These are phyloP conservation scores for Alosa alosa DNA, from an alignment of 2,113 vertebrate genomes.

Conservation along the genomic window DNA sequence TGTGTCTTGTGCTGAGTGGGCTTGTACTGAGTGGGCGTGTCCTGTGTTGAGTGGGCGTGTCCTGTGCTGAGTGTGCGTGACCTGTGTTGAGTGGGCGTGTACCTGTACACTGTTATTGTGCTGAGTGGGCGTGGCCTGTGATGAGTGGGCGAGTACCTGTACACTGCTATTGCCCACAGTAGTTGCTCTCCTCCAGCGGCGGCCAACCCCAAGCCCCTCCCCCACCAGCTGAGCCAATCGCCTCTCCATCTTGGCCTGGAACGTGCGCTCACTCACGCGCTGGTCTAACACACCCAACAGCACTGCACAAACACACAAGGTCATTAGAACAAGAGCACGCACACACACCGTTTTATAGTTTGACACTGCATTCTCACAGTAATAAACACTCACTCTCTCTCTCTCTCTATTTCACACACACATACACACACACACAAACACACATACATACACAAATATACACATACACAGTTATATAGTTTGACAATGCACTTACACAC, in stretches of 20 bases:
- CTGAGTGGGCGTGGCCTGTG: neutral
- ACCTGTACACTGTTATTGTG: no score
- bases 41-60: no score
- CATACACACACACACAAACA: conserved; percentile 17
- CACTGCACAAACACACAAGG: conserved; percentile 55
- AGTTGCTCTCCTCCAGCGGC: conserved; percentile 85
- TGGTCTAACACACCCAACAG: conserved; percentile 84
- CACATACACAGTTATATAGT: conserved; percentile 4
- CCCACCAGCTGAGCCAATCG: conserved; percentile 87
- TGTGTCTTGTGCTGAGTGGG: no score
- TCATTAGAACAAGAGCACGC: conserved; percentile 2
- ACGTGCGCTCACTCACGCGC: conserved; percentile 82
- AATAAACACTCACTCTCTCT: no score
- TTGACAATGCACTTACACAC: neutral
- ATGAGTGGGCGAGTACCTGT: conserved; percentile 76
- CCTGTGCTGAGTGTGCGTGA: no score
- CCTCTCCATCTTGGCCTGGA: conserved; percentile 89
- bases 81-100: no score
- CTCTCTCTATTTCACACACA: neutral
- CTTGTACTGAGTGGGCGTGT: no score
- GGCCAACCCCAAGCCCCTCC: conserved; percentile 75
- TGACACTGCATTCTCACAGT: no score
- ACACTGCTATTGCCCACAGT: conserved; percentile 81
- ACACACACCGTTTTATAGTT: conserved; percentile 5
- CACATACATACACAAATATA: neutral